A percentile compares a stretch with the other conserved stretches of the same genome.
phyloP scores from a whole-genome alignment of 2,797 vertebrate species.

The Martes flavigula region DNA sequence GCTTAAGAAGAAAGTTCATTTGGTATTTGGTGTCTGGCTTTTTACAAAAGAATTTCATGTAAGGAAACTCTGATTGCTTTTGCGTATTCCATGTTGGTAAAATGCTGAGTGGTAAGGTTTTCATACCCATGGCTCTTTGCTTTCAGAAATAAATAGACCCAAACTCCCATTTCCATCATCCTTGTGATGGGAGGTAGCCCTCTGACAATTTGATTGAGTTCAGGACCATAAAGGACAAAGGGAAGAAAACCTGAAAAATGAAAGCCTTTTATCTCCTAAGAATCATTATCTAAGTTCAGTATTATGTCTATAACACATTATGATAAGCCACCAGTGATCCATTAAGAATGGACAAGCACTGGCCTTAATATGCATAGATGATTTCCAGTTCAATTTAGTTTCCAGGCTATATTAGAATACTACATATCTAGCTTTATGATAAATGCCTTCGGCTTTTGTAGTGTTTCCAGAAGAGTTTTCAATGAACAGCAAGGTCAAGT shows the following conservation, averaged over 20 bases:
- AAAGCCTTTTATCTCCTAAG: slow-evolving; percentile 11
- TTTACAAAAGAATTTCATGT: slow-evolving; percentile 39
- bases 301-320: background rate
- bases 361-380: background rate
- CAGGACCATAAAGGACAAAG: slow-evolving; percentile 37
- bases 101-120: background rate
- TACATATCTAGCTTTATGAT: background rate
- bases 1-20: background rate
- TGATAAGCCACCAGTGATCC: slow-evolving; percentile 31
- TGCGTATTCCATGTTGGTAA: background rate
- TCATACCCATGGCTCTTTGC: background rate
- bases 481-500: slow-evolving; percentile 17
- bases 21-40: background rate
- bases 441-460: background rate
- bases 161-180: slow-evolving; percentile 39
- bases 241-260: background rate
- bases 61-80: slow-evolving; percentile 42
- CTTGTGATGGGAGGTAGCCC: slow-evolving; percentile 21
- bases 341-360: slow-evolving; percentile 21
- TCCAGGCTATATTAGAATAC: background rate
- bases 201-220: slow-evolving; percentile 58
- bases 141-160: slow-evolving; percentile 47
- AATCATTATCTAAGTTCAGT: slow-evolving; percentile 42
- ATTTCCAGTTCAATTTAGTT: slow-evolving; percentile 41
- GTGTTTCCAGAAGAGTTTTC: slow-evolving; percentile 39